These are phyloP conservation scores for Zele albiditarsus DNA, from an alignment of 2,888 invertebrate genomes.

Conservation along the genomic window DNA sequence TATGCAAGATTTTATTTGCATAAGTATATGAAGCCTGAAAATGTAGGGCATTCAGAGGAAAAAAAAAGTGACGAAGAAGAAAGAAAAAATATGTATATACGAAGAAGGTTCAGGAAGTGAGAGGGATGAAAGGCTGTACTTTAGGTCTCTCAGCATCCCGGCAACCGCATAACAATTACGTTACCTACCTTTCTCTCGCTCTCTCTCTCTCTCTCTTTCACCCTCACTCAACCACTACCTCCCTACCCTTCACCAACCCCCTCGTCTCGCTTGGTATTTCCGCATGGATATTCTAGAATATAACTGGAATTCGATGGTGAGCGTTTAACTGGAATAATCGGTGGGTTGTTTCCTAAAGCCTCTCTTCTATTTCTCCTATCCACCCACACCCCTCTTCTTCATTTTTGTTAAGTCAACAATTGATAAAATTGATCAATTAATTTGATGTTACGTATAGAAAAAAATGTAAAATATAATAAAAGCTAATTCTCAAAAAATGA, in stretches of 20 bases:
- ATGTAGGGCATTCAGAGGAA: conserved; percentile 21
- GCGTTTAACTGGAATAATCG: conserved; percentile 40
- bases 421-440: no score
- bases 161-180: conserved; percentile 42
- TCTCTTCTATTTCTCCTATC: not conserved
- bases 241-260: not conserved
- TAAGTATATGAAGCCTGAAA: conserved; percentile 35
- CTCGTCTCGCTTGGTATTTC: not conserved
- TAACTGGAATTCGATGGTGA: conserved; percentile 42
- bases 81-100: conserved; percentile 11
- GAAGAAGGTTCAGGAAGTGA: conserved; percentile 18
- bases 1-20: conserved; percentile 34
- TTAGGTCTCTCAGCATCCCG: conserved; percentile 26
- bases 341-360: conserved; percentile 6
- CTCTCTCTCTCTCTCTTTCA: not conserved
- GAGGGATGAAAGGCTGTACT: conserved; percentile 19
- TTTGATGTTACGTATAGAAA: no score
- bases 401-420: no score
- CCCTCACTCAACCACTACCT: not conserved
- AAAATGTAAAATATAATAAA: not conserved
- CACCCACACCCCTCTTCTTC: no score
- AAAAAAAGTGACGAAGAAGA: conserved; percentile 2
- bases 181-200: conserved; percentile 9
- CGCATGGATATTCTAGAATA: conserved; percentile 30
- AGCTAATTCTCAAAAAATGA: not conserved